These are phyloP conservation scores for Bos javanicus DNA, from an alignment of 2,113 vertebrate species.

Conservation along the genomic window DNA sequence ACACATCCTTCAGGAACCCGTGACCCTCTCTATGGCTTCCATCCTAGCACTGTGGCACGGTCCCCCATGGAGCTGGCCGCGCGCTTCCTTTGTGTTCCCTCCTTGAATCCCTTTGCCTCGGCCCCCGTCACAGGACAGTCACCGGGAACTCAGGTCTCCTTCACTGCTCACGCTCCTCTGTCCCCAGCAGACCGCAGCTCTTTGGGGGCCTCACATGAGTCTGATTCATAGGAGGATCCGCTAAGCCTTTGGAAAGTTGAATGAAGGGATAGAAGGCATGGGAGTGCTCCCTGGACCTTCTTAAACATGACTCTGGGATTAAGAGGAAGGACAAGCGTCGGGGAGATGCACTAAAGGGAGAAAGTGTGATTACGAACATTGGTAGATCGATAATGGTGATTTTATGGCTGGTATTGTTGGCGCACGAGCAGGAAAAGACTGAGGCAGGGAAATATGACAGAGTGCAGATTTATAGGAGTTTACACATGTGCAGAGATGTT, in stretches of 20 bases:
- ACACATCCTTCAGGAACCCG: background rate
- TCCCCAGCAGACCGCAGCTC: background rate
- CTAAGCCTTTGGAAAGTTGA: background rate
- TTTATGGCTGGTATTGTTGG: background rate
- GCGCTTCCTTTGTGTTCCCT: background rate
- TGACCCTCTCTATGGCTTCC: background rate
- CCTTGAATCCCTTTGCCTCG: background rate
- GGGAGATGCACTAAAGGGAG: background rate
- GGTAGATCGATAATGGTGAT: background rate
- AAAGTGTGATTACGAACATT: background rate
- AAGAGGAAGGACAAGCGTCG: background rate
- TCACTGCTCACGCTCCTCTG: background rate
- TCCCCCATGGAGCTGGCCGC: too few species aligned
- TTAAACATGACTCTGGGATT: background rate
- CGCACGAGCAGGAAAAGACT: background rate
- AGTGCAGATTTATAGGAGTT: background rate
- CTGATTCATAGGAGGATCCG: background rate
- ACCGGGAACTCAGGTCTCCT: fast-evolving
- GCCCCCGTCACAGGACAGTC: background rate
- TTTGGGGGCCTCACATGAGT: background rate
- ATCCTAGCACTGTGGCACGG: background rate
- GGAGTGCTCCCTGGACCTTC: background rate
- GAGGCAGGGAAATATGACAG: background rate
- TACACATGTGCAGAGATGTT: background rate
- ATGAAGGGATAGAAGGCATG: background rate